Evolutionary conservation across 23 tunicate genomes (phyloP).

Genomic region (Trididemnum miniatum): DNA sequence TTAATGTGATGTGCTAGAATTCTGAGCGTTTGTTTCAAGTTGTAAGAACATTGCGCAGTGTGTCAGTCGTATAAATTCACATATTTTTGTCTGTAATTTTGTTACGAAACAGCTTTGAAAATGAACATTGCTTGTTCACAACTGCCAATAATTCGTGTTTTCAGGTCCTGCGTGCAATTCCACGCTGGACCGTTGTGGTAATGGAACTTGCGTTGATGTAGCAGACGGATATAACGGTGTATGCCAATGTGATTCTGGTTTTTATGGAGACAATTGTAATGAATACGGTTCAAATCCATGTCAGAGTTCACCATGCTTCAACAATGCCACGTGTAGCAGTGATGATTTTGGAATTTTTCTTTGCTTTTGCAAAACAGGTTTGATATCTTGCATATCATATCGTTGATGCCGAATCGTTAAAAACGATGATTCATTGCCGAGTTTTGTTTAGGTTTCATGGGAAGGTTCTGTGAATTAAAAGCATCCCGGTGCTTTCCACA

Average conservation of each 20-base stretch:
- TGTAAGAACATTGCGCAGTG: too few relatives aligned
- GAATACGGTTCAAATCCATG: constrained; percentile 14
- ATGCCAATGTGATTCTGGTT: background rate
- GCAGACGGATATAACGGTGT: background rate
- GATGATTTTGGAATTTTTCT: background rate
- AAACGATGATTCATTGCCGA: too few relatives aligned
- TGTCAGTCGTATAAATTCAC: too few relatives aligned
- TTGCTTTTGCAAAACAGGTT: constrained; percentile 20
- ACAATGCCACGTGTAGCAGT: constrained; percentile 9
- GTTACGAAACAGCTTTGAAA: too few relatives aligned
- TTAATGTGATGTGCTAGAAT: too few relatives aligned
- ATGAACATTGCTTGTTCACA: too few relatives aligned
- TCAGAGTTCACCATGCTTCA: constrained; percentile 1
- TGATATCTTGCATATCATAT: too few relatives aligned
- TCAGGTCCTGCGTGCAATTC: background rate
- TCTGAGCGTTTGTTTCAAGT: too few relatives aligned
- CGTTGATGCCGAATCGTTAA: too few relatives aligned
- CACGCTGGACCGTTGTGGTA: background rate
- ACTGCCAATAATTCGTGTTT: too few relatives aligned
- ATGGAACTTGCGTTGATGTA: constrained; percentile 13
- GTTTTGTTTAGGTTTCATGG: constrained; percentile 19
- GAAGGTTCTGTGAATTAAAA: constrained; percentile 36
- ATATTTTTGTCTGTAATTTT: too few relatives aligned
- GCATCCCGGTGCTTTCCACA: constrained; percentile 9
- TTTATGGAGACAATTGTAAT: constrained; percentile 4